These are phyloP conservation scores for Aix galericulata DNA, from an alignment of 2,113 vertebrate genomes.

Conservation along the genomic window DNA sequence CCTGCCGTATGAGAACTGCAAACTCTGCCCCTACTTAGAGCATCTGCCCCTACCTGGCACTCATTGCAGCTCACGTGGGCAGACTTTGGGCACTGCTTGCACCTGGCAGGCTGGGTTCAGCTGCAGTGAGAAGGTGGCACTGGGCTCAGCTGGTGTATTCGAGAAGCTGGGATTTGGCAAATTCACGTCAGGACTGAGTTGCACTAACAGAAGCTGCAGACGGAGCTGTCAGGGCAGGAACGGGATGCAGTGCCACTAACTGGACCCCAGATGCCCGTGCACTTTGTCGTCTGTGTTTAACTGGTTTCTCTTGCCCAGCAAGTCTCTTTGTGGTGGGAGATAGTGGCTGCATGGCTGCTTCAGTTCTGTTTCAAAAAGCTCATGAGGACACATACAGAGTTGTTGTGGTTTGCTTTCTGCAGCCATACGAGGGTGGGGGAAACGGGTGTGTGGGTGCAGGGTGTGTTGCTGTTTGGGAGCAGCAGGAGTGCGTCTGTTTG, in stretches of 20 bases:
- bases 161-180: not conserved
- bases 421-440: not conserved
- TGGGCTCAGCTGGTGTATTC: not conserved
- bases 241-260: not conserved
- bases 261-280: not conserved
- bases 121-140: not conserved
- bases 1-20: not conserved
- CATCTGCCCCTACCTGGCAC: not conserved
- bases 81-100: not conserved
- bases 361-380: not conserved
- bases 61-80: accelerated
- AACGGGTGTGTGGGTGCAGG: not conserved
- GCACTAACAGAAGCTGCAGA: not conserved
- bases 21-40: not conserved
- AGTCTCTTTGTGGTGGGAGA: not conserved
- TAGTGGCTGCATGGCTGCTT: not conserved
- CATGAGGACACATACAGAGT: not conserved
- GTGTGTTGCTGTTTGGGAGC: not conserved
- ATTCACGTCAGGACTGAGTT: not conserved
- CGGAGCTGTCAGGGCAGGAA: not conserved
- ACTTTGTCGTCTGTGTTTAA: not conserved
- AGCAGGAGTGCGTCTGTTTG: not conserved
- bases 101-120: not conserved
- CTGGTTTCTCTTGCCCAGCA: not conserved
- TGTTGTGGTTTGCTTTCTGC: not conserved